phyloP scores from a whole-genome alignment of 2,797 vertebrate species.

The Dendrocincla fuliginosa region DNA sequence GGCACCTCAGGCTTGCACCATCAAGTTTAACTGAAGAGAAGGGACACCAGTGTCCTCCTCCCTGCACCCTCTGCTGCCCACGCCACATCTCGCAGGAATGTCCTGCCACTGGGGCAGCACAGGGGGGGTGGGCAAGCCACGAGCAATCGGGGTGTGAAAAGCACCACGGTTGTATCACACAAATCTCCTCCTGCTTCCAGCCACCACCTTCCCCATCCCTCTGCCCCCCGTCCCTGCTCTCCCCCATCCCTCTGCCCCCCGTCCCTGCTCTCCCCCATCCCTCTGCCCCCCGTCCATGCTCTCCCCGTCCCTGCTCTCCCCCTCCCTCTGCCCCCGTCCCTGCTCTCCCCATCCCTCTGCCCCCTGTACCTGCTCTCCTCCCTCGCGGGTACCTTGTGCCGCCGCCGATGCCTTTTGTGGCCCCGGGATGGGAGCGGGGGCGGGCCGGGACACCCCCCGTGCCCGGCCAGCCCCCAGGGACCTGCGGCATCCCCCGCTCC shows the following conservation, averaged over 20 bases:
- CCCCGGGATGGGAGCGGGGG: neutral
- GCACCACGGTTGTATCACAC: accelerated
- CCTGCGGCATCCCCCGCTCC: neutral
- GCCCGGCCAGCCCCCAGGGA: neutral
- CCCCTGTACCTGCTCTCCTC: neutral
- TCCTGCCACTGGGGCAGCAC: accelerated
- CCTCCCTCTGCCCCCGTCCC: neutral
- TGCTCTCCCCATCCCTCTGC: neutral
- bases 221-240: no score
- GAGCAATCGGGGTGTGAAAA: accelerated
- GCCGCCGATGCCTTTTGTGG: neutral
- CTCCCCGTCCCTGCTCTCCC: neutral
- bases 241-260: no score
- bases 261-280: no score
- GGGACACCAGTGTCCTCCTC: neutral
- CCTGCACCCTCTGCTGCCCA: accelerated
- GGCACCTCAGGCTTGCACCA: no score
- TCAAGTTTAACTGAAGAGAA: neutral
- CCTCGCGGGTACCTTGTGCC: neutral
- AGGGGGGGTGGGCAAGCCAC: neutral
- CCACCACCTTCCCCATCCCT: no score
- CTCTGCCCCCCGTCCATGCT: neutral
- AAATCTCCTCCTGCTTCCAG: neutral
- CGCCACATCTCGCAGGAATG: neutral
- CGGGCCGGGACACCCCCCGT: neutral